These are phyloP conservation scores for Lycopodina hypogea DNA, from an alignment of 37 sponge, comb jelly and placozoan genomes.

Conservation along the genomic window DNA sequence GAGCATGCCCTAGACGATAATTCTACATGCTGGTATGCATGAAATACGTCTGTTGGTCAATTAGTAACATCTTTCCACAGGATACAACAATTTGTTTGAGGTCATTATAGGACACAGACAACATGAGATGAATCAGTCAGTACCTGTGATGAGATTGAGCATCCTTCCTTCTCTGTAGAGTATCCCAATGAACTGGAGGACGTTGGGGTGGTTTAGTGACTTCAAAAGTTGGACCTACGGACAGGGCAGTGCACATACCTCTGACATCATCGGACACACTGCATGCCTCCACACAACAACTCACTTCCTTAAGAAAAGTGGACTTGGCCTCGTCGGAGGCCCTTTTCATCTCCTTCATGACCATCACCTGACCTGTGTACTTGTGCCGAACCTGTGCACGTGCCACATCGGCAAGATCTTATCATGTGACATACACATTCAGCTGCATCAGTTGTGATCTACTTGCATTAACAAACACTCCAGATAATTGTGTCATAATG, in stretches of 20 bases:
- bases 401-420: neutral
- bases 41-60: no score
- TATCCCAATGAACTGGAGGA: constrained; percentile 82
- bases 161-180: constrained; percentile 59
- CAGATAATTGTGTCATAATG: neutral
- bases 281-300: neutral
- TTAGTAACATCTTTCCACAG: no score
- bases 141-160: constrained; percentile 72
- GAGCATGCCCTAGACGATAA: no score
- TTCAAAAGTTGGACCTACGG: constrained; percentile 67
- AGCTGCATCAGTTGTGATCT: no score
- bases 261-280: neutral
- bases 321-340: constrained; percentile 70
- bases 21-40: no score
- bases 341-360: constrained; percentile 76
- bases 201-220: constrained; percentile 71
- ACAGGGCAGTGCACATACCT: neutral
- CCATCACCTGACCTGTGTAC: constrained; percentile 79
- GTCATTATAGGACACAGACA: no score
- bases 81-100: no score
- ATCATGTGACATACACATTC: neutral
- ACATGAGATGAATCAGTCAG: no score
- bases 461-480: neutral
- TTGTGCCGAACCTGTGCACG: constrained; percentile 63
- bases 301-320: constrained; percentile 72